These are phyloP conservation scores for Sylvilagus bachmani DNA, from an alignment of 2,113 vertebrate genomes.

Conservation along the genomic window DNA sequence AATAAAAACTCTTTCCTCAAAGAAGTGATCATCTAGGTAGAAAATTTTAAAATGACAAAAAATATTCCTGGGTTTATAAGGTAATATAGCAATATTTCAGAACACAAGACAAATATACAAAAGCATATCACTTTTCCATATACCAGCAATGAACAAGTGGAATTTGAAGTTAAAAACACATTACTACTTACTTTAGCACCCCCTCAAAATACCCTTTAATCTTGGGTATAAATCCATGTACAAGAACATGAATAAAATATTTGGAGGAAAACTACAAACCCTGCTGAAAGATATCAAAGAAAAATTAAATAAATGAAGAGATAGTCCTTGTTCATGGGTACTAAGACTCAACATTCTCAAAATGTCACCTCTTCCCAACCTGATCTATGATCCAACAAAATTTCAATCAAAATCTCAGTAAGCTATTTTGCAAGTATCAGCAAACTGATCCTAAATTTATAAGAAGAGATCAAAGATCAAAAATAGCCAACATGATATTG, in stretches of 20 bases:
- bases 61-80: background rate
- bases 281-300: background rate
- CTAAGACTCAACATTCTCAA: background rate
- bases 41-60: background rate
- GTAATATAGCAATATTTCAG: background rate
- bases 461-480: background rate
- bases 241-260: background rate
- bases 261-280: background rate
- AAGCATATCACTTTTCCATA: background rate
- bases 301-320: background rate
- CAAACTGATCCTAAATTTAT: background rate
- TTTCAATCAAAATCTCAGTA: background rate
- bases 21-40: background rate
- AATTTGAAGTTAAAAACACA: conserved; percentile 19
- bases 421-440: background rate
- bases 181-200: background rate
- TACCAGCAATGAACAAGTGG: background rate
- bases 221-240: background rate
- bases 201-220: background rate
- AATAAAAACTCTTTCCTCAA: background rate
- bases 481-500: background rate
- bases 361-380: background rate
- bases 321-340: background rate
- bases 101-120: background rate
- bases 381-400: background rate